Conservation (phyloP, 2,797 vertebrate species). For the Luscinia luscinia region DNA sequence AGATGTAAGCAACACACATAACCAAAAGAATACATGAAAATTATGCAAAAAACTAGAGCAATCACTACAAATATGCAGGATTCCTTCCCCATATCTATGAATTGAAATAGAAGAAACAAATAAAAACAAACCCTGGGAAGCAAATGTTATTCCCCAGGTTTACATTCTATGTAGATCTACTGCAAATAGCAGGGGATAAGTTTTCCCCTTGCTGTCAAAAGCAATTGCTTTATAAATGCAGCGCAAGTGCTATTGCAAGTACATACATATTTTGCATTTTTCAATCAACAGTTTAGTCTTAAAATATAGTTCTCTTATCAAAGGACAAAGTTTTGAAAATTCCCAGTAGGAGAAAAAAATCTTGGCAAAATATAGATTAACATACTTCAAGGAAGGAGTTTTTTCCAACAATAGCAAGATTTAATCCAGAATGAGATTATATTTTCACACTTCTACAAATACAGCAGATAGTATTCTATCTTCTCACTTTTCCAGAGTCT, state of each 20-base stretch:
- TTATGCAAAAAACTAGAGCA: background rate
- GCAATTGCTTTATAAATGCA: background rate
- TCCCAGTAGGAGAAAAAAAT: background rate
- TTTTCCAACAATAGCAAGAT: background rate
- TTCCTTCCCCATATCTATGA: background rate
- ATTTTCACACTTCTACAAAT: background rate
- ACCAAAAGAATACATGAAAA: background rate
- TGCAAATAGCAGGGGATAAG: background rate
- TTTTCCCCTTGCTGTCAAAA: conserved; percentile 2
- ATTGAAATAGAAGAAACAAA: background rate
- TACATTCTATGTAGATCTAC: conserved; percentile 29
- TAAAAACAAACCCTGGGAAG: background rate
- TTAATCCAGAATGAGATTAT: background rate
- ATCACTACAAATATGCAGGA: background rate
- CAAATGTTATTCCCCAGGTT: conserved; percentile 9
- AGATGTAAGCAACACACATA: background rate
- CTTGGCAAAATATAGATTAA: conserved; percentile 20
- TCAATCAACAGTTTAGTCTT: conserved; percentile 31
- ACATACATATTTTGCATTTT: conserved; percentile 46
- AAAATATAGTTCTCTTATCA: conserved; percentile 32
- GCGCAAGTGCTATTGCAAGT: background rate
- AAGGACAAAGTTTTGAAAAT: conserved; percentile 36
- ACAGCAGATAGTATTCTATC: background rate
- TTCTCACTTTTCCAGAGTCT: background rate
- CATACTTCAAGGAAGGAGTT: background rate